Evolutionary conservation across 2,888 invertebrate species (phyloP), one percentile per base, ranked within the genome.

Genomic region (Drosophila suboccidentalis): DNA sequence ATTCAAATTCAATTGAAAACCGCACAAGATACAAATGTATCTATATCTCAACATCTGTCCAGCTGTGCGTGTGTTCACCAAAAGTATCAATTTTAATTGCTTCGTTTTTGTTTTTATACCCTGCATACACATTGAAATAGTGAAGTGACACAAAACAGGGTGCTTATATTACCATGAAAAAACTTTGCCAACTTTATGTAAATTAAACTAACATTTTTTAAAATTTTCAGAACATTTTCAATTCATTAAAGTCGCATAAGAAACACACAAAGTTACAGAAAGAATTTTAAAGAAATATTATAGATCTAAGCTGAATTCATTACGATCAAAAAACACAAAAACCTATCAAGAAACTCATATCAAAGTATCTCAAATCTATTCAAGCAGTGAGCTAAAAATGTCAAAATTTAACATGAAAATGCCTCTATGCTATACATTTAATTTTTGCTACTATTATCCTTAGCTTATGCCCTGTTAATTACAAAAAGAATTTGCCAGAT

Each of bases 11-110:
- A 64, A 80, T 79, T 82, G 82, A 70, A 75, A 79, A 65, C 72
- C 72, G 67, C 64, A 79, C 64, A 69, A 75, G 82, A 77, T 79
- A 79, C 76, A 77, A 79, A 71, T 77, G 65, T 79, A 77, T 75
- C 75, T 66, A 44, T 60, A 53, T 55, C 39, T 65, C n/a, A 41
- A 38, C 60, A 70, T 55, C 63, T 49, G 41, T 61, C 38, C 49
- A 44, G 47, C 61, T 70, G 54, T 50, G 26, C 26, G 26, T 47
- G 5, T 26, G 32, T 39, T 29, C 26, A 22, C 34, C 34, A 59
- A 75, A 75, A 75, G 75, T 75, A 75, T 75, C 75, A 75, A 75
- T 75, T 75, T 70, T 75, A 70, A 75, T 75, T 75, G 74, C 71
- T 75, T 73, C 47, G 57, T 58, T 47, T 72, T 66, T 36, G 15